Conservation (phyloP, 2,113 vertebrate species). For the Callospermophilus lateralis region DNA sequence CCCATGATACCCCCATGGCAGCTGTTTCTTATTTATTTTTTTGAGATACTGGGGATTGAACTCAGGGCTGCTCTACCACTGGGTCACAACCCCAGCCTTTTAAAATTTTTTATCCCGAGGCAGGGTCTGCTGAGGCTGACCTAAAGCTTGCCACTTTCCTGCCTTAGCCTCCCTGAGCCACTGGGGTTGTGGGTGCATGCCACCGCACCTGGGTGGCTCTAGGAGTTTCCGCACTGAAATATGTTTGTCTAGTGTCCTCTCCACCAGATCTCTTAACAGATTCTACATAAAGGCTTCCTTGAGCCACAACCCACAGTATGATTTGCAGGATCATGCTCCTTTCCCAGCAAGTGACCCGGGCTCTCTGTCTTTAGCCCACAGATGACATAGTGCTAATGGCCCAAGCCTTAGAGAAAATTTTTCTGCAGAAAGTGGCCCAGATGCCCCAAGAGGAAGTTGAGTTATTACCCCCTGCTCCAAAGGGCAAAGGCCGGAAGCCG, state of each 20-base stretch:
- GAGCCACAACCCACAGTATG: fast-evolving
- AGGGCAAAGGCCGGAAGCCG: conserved; percentile 93
- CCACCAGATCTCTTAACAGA: fast-evolving
- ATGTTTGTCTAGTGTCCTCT: fast-evolving
- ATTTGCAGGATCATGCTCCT: fast-evolving
- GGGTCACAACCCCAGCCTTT: too few species aligned
- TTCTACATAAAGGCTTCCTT: not conserved
- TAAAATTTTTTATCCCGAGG: not conserved
- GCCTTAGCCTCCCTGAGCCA: too few species aligned
- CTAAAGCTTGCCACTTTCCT: too few species aligned
- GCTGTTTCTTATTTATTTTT: too few species aligned
- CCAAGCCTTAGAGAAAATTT: conserved; percentile 97
- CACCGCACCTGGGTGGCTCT: not conserved
- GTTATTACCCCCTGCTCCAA: conserved; percentile 90
- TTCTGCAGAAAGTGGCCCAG: conserved; percentile 95
- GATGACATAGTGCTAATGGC: conserved; percentile 99
- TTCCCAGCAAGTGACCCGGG: not conserved
- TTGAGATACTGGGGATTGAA: not conserved
- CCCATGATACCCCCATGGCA: not conserved
- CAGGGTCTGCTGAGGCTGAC: not conserved
- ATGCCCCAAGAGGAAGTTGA: conserved; percentile 96
- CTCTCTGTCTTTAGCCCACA: conserved; percentile 91
- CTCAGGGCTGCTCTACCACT: not conserved
- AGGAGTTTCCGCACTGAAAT: not conserved
- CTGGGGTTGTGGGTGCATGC: too few species aligned